These are phyloP conservation scores for Adelosebastes latens DNA, from an alignment of 2,797 vertebrate species.

Conservation along the genomic window DNA sequence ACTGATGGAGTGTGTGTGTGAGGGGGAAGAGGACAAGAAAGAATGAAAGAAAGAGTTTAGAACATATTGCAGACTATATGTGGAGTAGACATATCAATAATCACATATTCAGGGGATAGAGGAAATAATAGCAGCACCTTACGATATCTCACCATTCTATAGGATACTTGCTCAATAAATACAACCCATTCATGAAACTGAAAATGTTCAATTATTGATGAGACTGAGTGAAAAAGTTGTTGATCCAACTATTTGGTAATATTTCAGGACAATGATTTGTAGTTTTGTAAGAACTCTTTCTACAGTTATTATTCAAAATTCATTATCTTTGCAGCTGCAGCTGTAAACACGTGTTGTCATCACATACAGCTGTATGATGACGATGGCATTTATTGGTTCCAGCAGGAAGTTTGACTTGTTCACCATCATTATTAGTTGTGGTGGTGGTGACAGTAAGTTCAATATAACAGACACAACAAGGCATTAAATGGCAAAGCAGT, in stretches of 20 bases:
- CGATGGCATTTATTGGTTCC: background rate
- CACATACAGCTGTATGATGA: background rate
- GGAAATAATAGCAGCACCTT: background rate
- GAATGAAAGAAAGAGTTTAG: conserved; percentile 31
- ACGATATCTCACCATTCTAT: background rate
- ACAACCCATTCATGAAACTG: background rate
- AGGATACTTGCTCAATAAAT: background rate
- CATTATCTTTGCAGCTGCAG: background rate
- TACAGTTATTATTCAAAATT: background rate
- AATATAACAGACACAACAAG: background rate
- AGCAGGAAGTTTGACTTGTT: background rate
- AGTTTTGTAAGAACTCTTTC: background rate
- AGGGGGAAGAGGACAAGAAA: conserved; percentile 16
- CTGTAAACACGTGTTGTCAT: background rate
- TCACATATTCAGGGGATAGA: background rate
- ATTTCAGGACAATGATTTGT: background rate
- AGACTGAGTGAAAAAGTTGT: background rate
- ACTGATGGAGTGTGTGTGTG: conserved; percentile 39
- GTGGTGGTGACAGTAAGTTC: background rate
- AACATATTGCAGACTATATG: background rate
- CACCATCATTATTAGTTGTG: background rate
- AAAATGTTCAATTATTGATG: background rate
- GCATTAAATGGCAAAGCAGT: background rate
- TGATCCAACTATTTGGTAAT: background rate
- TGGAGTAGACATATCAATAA: background rate